Percentiles rank a stretch among this genome's conserved stretches.
These are phyloP conservation scores for Mongoloraphidia duomilia DNA, from an alignment of 2,888 invertebrate species.

Conservation along the genomic window DNA sequence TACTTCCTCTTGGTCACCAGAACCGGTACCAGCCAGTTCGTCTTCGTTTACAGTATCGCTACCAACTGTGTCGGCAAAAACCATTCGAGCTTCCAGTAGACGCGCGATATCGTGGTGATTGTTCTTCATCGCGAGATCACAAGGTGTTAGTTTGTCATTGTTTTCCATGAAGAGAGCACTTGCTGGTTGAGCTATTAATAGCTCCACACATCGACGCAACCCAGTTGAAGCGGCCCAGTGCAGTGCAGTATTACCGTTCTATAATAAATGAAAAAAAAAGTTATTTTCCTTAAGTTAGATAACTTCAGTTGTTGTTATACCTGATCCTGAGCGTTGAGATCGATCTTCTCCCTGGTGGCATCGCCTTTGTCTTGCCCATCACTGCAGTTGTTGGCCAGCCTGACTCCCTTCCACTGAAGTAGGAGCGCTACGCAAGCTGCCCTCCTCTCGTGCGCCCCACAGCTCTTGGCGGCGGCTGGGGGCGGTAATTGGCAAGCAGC, in stretches of 20 bases:
- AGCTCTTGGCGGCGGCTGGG: slow-evolving; percentile 27
- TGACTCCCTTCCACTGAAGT: slow-evolving; percentile 44
- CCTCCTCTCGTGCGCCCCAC: slow-evolving; percentile 39
- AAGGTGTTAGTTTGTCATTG: slow-evolving; percentile 44
- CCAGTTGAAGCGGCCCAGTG: slow-evolving; percentile 50
- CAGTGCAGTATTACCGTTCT: slow-evolving; percentile 51
- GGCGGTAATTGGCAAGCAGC: slow-evolving; percentile 39
- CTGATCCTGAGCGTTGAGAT: slow-evolving; percentile 43
- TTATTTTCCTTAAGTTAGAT: neutral
- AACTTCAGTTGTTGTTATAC: slow-evolving; percentile 23
- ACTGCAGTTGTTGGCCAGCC: slow-evolving; percentile 24
- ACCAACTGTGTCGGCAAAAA: slow-evolving; percentile 40
- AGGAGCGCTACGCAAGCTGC: slow-evolving; percentile 46
- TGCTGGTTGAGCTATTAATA: slow-evolving; percentile 37
- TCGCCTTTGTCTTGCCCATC: neutral
- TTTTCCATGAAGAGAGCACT: slow-evolving; percentile 48
- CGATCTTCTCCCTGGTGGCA: slow-evolving; percentile 36
- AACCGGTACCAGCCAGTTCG: slow-evolving; percentile 25
- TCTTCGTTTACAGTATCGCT: slow-evolving; percentile 35
- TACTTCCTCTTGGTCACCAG: slow-evolving; percentile 32
- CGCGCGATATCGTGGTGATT: slow-evolving; percentile 45
- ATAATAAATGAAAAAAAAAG: slow-evolving; percentile 12
- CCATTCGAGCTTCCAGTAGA: slow-evolving; percentile 50
- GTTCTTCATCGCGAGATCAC: slow-evolving; percentile 45
- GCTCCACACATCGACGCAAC: slow-evolving; percentile 44